Conservation (phyloP, 1,140 invertebrate genomes). For the Drosophila parabipectinata region DNA sequence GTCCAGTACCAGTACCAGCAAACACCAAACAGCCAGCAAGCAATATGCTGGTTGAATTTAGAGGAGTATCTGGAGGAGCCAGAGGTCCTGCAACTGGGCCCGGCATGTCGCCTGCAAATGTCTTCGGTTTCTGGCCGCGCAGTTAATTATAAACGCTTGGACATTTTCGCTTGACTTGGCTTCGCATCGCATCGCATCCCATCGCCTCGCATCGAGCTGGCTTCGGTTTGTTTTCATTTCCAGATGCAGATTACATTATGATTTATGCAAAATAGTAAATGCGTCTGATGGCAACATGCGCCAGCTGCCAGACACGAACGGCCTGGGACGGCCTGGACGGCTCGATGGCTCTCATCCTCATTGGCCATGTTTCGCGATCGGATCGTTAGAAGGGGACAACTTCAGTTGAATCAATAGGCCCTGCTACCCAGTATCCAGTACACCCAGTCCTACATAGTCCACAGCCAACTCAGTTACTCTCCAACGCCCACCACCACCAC, state of each 20-base stretch:
- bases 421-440: too few species aligned
- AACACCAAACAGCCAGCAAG: not conserved
- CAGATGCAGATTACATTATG: slow-evolving; percentile 84
- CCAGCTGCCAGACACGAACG: slow-evolving; percentile 49
- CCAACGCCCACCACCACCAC: not conserved
- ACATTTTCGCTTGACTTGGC: slow-evolving; percentile 74
- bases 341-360: slow-evolving; percentile 9
- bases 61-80: slow-evolving; percentile 38
- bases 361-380: slow-evolving; percentile 33
- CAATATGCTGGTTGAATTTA: slow-evolving; percentile 44
- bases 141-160: slow-evolving; percentile 84
- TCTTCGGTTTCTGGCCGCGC: slow-evolving; percentile 71
- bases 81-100: slow-evolving; percentile 54
- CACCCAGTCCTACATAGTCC: not conserved
- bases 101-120: slow-evolving; percentile 79
- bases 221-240: slow-evolving; percentile 78
- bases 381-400: slow-evolving; percentile 12
- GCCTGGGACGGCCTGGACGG: slow-evolving; percentile 1
- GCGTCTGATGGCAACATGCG: slow-evolving; percentile 82
- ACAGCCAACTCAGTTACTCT: not conserved
- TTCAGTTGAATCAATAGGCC: not conserved
- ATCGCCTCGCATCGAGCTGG: slow-evolving; percentile 3
- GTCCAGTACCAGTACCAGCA: slow-evolving; percentile 2
- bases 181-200: slow-evolving; percentile 12
- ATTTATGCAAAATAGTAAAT: slow-evolving; percentile 84